phyloP scores from a whole-genome alignment of 1,140 invertebrate genomes.

The Musca vetustissima region DNA sequence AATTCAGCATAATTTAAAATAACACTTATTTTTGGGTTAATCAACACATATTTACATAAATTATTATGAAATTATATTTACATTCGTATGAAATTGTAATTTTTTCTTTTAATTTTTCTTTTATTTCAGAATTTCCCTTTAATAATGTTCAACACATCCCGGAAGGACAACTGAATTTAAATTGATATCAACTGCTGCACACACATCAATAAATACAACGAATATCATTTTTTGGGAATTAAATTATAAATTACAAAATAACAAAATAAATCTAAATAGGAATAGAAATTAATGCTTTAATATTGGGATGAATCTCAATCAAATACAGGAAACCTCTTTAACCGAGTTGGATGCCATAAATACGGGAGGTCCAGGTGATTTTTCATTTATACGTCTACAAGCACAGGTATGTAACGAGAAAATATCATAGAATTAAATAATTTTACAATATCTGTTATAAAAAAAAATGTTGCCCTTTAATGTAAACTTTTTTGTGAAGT shows the following conservation, averaged over 20 bases:
- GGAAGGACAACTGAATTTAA: background rate
- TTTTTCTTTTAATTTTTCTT: too few relatives aligned
- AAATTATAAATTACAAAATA: background rate
- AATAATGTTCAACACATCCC: background rate
- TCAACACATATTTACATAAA: too few relatives aligned
- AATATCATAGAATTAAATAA: too few relatives aligned
- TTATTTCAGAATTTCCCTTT: background rate
- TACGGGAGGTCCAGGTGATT: conserved; percentile 7
- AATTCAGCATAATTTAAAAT: too few relatives aligned
- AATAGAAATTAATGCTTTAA: conserved; percentile 12
- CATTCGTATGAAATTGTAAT: too few relatives aligned
- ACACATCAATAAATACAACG: background rate
- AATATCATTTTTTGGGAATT: background rate
- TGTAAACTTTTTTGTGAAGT: too few relatives aligned
- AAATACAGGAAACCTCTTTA: conserved; percentile 19
- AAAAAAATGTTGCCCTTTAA: too few relatives aligned
- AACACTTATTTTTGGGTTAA: too few relatives aligned
- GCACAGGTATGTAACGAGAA: background rate
- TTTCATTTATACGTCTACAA: conserved; percentile 12
- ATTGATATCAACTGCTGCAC: background rate
- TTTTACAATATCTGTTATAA: too few relatives aligned
- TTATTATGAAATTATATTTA: too few relatives aligned
- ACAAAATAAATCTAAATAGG: background rate
- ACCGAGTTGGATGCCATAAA: conserved; percentile 17
- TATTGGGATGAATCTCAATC: conserved; percentile 22